These are phyloP conservation scores for Germaria angustata DNA, from an alignment of 2,888 invertebrate species.

Conservation along the genomic window DNA sequence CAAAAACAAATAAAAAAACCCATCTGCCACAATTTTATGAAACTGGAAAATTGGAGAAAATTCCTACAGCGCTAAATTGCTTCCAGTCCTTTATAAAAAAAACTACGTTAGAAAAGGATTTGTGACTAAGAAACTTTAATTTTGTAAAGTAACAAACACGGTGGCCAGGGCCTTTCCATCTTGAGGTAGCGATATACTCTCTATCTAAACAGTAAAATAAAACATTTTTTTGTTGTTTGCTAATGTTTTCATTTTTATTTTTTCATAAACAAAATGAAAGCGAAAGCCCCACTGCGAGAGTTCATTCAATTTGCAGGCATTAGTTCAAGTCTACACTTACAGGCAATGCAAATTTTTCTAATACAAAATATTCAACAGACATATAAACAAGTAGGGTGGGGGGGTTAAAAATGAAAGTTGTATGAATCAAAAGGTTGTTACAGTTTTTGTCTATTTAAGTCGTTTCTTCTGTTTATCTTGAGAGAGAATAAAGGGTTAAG, in stretches of 20 bases:
- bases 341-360: conserved; percentile 57
- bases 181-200: neutral
- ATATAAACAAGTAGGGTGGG: neutral
- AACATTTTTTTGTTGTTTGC: conserved; percentile 54
- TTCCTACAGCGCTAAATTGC: too few species aligned
- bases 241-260: conserved; percentile 35
- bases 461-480: neutral
- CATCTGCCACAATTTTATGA: too few species aligned
- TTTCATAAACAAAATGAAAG: conserved; percentile 40
- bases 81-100: too few species aligned
- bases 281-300: conserved; percentile 18
- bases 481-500: conserved; percentile 47
- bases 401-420: neutral
- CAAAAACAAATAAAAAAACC: too few species aligned
- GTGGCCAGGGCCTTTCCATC: too few species aligned
- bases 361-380: conserved; percentile 19
- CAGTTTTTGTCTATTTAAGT: conserved; percentile 18
- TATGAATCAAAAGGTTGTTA: conserved; percentile 35
- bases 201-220: conserved; percentile 41
- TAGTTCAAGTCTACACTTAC: conserved; percentile 36
- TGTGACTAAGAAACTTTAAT: too few species aligned
- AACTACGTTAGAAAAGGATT: too few species aligned
- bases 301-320: conserved; percentile 34
- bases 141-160: too few species aligned
- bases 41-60: too few species aligned